These are phyloP conservation scores for Carassius carassius DNA, from an alignment of 2,113 vertebrate genomes.

Conservation along the genomic window DNA sequence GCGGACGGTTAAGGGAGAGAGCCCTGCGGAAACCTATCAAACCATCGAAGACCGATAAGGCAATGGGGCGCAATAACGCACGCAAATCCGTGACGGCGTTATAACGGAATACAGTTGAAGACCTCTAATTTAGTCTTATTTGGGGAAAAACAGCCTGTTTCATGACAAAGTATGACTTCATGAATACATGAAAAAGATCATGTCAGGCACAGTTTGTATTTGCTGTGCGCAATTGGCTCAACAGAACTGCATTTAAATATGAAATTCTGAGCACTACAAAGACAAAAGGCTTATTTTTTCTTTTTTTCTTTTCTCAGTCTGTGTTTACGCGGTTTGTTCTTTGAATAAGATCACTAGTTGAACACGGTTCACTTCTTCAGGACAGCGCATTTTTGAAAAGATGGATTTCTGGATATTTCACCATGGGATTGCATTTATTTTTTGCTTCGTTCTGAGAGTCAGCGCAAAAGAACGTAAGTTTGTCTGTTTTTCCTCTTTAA, in stretches of 20 bases:
- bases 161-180: neutral
- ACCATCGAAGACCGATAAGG: slow-evolving; percentile 26
- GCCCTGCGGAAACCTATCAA: slow-evolving; percentile 27
- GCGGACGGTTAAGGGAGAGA: neutral
- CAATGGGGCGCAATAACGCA: slow-evolving; percentile 34
- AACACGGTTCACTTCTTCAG: neutral
- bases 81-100: slow-evolving; percentile 7
- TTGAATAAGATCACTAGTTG: slow-evolving; percentile 27
- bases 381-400: neutral
- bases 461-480: slow-evolving; percentile 39
- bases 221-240: slow-evolving; percentile 34
- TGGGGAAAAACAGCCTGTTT: neutral
- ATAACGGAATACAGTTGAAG: slow-evolving; percentile 24
- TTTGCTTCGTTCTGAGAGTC: slow-evolving; percentile 33
- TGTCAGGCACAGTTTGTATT: slow-evolving; percentile 13
- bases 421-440: slow-evolving; percentile 28
- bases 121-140: neutral
- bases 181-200: neutral
- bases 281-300: neutral
- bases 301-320: neutral
- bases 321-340: neutral
- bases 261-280: neutral
- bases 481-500: neutral
- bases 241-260: slow-evolving; percentile 1
- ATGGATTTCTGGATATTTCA: slow-evolving; percentile 39